Conservation (phyloP, 2,888 invertebrate species). For the Nebria salina region DNA sequence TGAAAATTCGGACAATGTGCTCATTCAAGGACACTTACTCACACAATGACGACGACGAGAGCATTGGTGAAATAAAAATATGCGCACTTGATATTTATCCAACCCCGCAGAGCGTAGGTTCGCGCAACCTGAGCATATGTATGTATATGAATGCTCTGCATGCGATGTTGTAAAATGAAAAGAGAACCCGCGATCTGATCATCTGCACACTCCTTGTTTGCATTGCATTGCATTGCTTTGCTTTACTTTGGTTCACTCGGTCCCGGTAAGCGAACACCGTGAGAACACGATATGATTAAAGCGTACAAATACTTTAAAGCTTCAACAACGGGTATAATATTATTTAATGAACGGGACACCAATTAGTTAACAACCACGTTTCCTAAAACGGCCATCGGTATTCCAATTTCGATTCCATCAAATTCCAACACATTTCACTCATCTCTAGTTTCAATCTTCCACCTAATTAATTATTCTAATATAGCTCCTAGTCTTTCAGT, state of each 20-base stretch:
- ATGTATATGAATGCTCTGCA: neutral
- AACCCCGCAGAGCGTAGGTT: neutral
- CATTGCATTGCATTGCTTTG: neutral
- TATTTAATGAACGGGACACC: conserved; percentile 36
- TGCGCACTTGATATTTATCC: conserved; percentile 1
- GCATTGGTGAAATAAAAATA: neutral
- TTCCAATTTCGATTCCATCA: neutral
- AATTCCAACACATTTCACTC: too few species aligned
- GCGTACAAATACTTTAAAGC: neutral
- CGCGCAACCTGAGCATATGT: neutral
- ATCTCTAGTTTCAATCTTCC: too few species aligned
- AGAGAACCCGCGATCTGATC: neutral
- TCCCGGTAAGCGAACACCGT: conserved; percentile 20
- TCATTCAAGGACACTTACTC: neutral
- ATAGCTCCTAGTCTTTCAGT: too few species aligned
- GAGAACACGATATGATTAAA: conserved; percentile 24
- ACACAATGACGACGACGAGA: neutral
- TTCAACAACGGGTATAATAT: neutral
- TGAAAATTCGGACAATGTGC: neutral
- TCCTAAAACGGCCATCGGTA: neutral
- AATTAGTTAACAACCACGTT: conserved; percentile 20
- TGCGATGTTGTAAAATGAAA: neutral
- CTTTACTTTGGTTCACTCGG: neutral
- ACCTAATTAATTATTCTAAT: too few species aligned
- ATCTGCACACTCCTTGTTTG: neutral